Evolutionary conservation across 2,888 invertebrate species (phyloP), one percentile per base, ranked within the genome.

Genomic region (Leptothorax acervorum): DNA sequence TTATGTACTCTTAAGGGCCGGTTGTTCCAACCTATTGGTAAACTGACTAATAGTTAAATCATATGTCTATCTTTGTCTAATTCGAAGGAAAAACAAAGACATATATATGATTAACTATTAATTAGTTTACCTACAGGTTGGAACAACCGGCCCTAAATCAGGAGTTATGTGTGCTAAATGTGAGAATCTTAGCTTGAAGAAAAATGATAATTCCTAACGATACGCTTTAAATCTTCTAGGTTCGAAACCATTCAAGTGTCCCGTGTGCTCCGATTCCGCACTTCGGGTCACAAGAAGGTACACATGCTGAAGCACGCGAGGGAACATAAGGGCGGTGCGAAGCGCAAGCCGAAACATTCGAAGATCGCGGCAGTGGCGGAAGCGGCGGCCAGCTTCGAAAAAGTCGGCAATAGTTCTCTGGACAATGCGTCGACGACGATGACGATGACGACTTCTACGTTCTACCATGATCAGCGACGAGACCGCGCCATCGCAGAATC

Each of bases 261-360:
- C 95, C 0, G 94, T 96, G 82, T 97, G 97, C 93, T 95, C 85
- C 95, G 95, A 84, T 97, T 97, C 93, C 95, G 97, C 55, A 97
- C 97, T 0, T 96, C 96, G 0, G 97, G 97, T 0, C 97, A 97
- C 90, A 95, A 96, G 62, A 97, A 96, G 92, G 96, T 96, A 48
- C 97, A 97, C 91, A 95, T 96, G 81, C 87, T 94, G 28, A 95
- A 95, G 8, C 96, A 96, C 87, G 94, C 95, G 76, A 95, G 95
- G 81, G 93, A 94, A 45, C 86, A 90, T 53, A 92, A 92, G 79
- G 86, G 85, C 1, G 87, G 74, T 15, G 78, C 76, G 42, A 92
- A 87, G 23, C 86, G 85, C 68, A 93, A 89, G 18, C 86, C 85
- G 4, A 92, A 89, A 28, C 91, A 89, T 39, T 42, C 87, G 23